Conservation (phyloP, 2,113 vertebrate species). For the Lycaon pictus region DNA sequence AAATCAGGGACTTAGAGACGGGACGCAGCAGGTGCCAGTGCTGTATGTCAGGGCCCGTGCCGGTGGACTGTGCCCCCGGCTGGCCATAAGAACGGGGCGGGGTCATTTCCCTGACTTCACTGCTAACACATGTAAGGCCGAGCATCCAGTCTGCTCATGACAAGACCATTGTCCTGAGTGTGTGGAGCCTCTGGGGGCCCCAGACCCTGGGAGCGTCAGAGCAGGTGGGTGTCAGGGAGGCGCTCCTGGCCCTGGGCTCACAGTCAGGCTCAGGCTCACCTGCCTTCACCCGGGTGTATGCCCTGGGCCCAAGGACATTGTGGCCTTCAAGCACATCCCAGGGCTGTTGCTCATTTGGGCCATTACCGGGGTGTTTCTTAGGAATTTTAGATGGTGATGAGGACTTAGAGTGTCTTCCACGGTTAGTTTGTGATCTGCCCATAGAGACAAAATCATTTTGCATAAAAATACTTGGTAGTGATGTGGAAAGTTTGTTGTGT, state of each 20-base stretch:
- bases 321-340: background rate
- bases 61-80: too few relatives aligned
- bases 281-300: background rate
- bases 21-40: background rate
- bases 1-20: background rate
- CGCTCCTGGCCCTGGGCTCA: background rate
- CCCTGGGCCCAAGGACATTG: rapidly evolving
- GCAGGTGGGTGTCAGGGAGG: background rate
- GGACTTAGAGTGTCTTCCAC: background rate
- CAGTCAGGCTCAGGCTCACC: background rate
- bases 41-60: too few relatives aligned
- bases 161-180: too few relatives aligned
- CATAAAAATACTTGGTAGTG: background rate
- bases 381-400: background rate
- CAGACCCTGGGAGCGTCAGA: rapidly evolving
- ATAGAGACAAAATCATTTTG: background rate
- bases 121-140: background rate
- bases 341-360: background rate
- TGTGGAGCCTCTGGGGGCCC: background rate
- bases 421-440: too few relatives aligned
- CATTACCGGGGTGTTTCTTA: background rate
- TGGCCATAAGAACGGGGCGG: background rate
- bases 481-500: background rate
- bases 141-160: background rate
- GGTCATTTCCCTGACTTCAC: background rate